Conservation (phyloP, 1,140 invertebrate species). For the Eurosta solidaginis region DNA sequence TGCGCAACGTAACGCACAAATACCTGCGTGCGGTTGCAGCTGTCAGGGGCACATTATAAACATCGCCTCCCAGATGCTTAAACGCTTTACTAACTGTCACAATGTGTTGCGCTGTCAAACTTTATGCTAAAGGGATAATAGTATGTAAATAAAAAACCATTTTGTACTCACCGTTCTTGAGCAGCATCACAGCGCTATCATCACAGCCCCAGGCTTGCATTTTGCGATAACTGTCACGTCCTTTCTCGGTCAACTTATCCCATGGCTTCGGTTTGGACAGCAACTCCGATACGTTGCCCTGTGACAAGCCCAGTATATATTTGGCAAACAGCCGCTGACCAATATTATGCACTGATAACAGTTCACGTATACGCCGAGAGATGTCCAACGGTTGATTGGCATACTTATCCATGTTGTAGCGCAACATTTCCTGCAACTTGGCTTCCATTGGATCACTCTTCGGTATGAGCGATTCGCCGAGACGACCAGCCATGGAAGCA, state of each 20-base stretch:
- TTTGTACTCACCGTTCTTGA: slow-evolving; percentile 92
- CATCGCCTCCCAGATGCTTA: too few species aligned
- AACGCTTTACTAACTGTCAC: background rate
- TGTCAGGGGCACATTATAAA: background rate
- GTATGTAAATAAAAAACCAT: background rate
- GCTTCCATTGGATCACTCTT: slow-evolving; percentile 92
- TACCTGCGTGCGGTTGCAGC: slow-evolving; percentile 2
- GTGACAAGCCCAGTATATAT: slow-evolving; percentile 94
- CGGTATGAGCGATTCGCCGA: slow-evolving; percentile 85
- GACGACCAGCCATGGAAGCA: slow-evolving; percentile 74
- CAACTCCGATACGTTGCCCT: slow-evolving; percentile 97
- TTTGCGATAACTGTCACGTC: slow-evolving; percentile 96
- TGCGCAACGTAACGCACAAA: background rate
- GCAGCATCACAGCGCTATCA: slow-evolving; percentile 92
- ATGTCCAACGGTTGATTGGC: slow-evolving; percentile 93
- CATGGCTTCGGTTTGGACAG: slow-evolving; percentile 99
- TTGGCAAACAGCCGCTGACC: slow-evolving; percentile 98
- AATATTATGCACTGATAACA: slow-evolving; percentile 98
- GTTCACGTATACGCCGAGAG: slow-evolving; percentile 87
- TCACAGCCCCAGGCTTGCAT: slow-evolving; percentile 99
- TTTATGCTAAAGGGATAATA: background rate
- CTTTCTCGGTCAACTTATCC: slow-evolving; percentile 99
- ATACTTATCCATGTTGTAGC: slow-evolving; percentile 93
- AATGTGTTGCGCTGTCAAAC: background rate
- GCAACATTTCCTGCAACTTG: slow-evolving; percentile 86